These are phyloP conservation scores for Dendronephthya gigantea DNA, from an alignment of 64 coral and sea anemone species.

Conservation along the genomic window DNA sequence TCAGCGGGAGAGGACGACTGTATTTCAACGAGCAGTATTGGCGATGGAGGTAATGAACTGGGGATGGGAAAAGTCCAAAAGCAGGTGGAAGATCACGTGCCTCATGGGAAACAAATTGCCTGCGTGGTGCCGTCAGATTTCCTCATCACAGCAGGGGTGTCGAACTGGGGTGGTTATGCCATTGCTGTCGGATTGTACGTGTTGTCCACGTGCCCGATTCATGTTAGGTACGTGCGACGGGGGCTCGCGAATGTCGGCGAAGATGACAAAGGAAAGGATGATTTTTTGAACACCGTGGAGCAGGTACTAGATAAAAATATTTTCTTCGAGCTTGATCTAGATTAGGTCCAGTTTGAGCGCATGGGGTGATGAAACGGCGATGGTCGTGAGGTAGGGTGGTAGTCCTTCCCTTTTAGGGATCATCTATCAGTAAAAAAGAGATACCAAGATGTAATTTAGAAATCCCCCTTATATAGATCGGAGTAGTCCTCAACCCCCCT, in stretches of 20 bases:
- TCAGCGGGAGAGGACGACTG: constrained; percentile 29
- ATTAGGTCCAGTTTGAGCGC: no score
- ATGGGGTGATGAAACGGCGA: no score
- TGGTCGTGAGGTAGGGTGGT: no score
- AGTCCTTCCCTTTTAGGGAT: no score
- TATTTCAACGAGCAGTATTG: constrained; percentile 69
- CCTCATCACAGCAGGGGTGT: constrained; percentile 84
- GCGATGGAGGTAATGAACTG: constrained; percentile 95
- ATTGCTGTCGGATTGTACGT: constrained; percentile 53
- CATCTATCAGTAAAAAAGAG: no score
- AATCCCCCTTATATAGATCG: no score
- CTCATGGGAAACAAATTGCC: constrained; percentile 57
- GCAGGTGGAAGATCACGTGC: constrained; percentile 39
- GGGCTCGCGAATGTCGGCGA: constrained; percentile 18
- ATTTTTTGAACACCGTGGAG: constrained; percentile 42
- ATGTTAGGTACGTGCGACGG: constrained; percentile 52
- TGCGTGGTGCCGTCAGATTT: constrained; percentile 55
- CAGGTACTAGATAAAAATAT: constrained; percentile 39
- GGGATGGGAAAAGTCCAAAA: constrained; percentile 86
- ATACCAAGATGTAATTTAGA: no score
- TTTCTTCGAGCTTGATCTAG: no score
- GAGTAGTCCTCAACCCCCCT: no score
- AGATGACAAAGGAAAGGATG: background rate
- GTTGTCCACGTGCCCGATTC: constrained; percentile 58
- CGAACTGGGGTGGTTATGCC: constrained; percentile 91